Base-by-base conservation (phyloP, 2,888 invertebrate genomes). In the Leptogaster cylindrica region DNA sequence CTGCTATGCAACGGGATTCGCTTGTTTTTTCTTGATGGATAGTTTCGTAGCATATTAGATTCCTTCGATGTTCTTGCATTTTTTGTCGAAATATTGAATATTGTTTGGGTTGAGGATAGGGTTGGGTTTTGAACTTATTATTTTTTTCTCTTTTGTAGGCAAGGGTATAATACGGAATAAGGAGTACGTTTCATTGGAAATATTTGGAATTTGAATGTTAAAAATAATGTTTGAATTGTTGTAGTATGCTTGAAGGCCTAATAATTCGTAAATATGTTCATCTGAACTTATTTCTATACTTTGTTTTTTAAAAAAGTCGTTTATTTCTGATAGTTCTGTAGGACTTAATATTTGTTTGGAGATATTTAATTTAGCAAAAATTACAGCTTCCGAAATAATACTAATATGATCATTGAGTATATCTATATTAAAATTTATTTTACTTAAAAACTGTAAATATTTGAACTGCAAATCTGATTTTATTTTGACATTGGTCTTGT, bases 191-290 rank as follows among this genome's bases (percentile, higher is more conserved):
- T 64, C 46, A 39, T 25, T 18, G 8, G 51, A 39, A 39, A 71
- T 18, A 20, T 55, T 69, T 14, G 71, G 72, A 16, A 70, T 68
- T 39, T 69, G 25, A 28, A 70, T 58, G 16, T 70, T 70, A 46
- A 71, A 70, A 46, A 71, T 65, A 31, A 71, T 70, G 18, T 72
- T 71, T 6, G 66, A 50, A 18, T 67, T 16, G 31, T 71, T 70
- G 20, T 63, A 68, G 14, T 66, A 65, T n/a, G n/a, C n/a, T n/a
- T n/a, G n/a, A n/a, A n/a, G n/a, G n/a, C n/a, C n/a, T n/a, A n/a
- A n/a, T n/a, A n/a, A n/a, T n/a, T n/a, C n/a, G n/a, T n/a, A n/a
- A n/a, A n/a, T n/a, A n/a, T n/a, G n/a, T n/a, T n/a, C n/a, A n/a
- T n/a, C n/a, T n/a, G n/a, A n/a, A n/a, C n/a, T n/a, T n/a, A n/a